Conservation (phyloP, 2,113 vertebrate species). For the Diphyllodes magnificus region DNA sequence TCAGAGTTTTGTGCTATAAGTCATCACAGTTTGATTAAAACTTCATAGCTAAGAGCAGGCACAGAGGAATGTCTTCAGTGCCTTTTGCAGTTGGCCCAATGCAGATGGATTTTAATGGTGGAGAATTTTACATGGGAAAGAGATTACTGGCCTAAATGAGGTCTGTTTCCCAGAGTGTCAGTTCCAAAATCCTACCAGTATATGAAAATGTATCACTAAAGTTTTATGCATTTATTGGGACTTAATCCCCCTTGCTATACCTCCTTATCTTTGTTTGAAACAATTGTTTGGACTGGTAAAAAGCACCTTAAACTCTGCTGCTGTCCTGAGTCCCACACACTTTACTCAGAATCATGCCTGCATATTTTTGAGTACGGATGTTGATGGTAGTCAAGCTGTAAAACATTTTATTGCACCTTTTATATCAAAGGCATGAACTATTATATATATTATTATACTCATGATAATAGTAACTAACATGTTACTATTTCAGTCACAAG, state of each 20-base stretch:
- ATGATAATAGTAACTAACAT: not conserved
- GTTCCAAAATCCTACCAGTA: not conserved
- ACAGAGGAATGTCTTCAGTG: not conserved
- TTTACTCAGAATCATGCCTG: not conserved
- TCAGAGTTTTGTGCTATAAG: not conserved
- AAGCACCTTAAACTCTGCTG: not conserved
- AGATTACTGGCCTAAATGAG: not conserved
- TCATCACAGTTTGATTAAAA: not conserved
- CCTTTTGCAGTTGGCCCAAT: not conserved
- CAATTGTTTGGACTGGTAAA: not conserved
- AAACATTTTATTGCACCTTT: not conserved
- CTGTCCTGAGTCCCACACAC: not conserved
- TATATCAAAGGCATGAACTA: not conserved
- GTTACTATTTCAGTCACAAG: not conserved
- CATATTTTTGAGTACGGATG: accelerated
- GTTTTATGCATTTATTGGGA: not conserved
- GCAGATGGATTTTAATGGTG: not conserved
- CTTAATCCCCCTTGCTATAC: not conserved
- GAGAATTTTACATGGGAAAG: not conserved
- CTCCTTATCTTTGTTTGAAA: not conserved
- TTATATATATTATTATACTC: not conserved
- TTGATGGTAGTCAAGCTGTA: not conserved
- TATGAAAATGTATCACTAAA: not conserved
- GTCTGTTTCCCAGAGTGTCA: not conserved
- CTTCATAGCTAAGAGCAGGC: not conserved